A percentile compares a stretch with the other conserved stretches of the same genome.
Conservation (phyloP, 1,140 invertebrate species). For the Rhopalosiphum maidis region DNA sequence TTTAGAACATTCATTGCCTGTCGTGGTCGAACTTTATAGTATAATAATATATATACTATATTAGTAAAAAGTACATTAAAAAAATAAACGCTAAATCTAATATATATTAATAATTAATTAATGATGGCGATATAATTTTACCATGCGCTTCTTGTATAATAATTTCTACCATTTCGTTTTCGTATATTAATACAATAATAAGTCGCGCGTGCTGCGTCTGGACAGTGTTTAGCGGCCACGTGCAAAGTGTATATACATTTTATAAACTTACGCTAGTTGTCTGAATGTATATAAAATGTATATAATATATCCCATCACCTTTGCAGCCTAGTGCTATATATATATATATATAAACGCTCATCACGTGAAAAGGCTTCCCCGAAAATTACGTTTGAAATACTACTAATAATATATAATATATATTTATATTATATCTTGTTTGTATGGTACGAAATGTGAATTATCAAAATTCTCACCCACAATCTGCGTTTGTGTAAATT, state of each 20-base stretch:
- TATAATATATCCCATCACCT: background rate
- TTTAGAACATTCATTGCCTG: no score
- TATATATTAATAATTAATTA: background rate
- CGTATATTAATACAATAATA: slow-evolving; percentile 3
- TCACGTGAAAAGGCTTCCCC: background rate
- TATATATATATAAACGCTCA: background rate
- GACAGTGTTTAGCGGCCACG: background rate
- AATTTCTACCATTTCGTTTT: background rate
- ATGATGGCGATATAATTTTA: background rate
- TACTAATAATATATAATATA: background rate
- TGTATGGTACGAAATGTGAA: background rate
- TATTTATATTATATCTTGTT: background rate
- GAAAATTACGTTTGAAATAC: background rate
- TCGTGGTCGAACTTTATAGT: no score
- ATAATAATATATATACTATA: background rate
- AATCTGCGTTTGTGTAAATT: background rate
- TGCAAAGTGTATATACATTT: background rate
- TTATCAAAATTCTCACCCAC: background rate
- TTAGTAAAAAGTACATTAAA: background rate
- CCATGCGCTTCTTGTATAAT: background rate
- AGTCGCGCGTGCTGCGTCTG: background rate
- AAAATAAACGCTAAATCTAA: background rate
- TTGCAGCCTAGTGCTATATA: background rate
- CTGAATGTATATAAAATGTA: background rate
- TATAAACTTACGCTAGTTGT: background rate